Conservation (phyloP, 2,113 vertebrate genomes). For the Pedionomus torquatus region DNA sequence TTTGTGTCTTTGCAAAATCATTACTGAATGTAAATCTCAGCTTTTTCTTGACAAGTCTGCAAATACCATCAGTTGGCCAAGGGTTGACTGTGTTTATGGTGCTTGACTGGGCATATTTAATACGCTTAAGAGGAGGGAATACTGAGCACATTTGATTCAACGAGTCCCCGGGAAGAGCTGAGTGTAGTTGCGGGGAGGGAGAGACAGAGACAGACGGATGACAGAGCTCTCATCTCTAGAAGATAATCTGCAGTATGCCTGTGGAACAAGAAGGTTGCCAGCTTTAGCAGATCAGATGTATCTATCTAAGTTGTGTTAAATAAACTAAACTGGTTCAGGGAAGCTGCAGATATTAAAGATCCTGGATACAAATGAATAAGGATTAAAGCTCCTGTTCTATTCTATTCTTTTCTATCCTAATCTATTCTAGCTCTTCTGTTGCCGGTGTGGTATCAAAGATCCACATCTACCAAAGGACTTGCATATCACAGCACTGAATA, state of each 20-base stretch:
- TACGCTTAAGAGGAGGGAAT: not conserved
- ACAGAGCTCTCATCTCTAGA: not conserved
- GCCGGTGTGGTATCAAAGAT: not conserved
- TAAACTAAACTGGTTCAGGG: conserved; percentile 11
- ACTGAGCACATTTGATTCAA: not conserved
- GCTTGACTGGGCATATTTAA: not conserved
- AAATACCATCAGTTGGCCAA: not conserved
- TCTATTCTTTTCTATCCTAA: conserved; percentile 4
- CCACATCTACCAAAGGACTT: not conserved
- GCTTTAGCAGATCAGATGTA: conserved; percentile 13
- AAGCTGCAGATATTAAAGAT: not conserved
- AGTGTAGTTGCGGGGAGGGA: not conserved
- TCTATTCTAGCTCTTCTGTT: not conserved
- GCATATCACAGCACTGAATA: not conserved
- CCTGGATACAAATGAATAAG: not conserved
- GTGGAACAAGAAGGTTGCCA: not conserved
- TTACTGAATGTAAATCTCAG: not conserved
- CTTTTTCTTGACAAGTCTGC: not conserved
- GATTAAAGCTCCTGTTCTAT: not conserved
- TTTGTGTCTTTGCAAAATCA: not conserved
- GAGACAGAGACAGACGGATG: not conserved
- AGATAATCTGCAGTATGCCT: not conserved
- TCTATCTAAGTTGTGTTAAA: not conserved
- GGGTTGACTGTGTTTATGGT: not conserved
- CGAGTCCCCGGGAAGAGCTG: not conserved